Evolutionary conservation across 1,140 invertebrate genomes (phyloP).

Genomic region (Drosophila setifemur): DNA sequence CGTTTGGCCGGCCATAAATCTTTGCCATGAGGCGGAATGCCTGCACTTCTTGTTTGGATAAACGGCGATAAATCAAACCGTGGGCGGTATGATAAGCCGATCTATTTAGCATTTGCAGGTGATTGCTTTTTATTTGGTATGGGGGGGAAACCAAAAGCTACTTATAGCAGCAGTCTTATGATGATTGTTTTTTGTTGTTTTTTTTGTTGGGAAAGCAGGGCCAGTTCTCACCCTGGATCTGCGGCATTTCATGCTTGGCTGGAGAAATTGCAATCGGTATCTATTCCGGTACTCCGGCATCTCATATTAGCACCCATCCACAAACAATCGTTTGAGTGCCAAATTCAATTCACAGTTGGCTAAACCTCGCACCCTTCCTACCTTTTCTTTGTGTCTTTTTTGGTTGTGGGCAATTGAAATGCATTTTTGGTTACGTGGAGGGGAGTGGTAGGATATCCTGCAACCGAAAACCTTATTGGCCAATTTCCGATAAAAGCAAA

Average conservation of each 20-base stretch:
- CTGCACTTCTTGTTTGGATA: constrained; percentile 36
- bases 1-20: constrained; percentile 51
- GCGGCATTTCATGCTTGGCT: constrained; percentile 15
- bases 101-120: constrained; percentile 46
- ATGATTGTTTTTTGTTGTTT: not conserved
- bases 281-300: constrained; percentile 32
- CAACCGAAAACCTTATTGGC: constrained; percentile 51
- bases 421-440: constrained; percentile 36
- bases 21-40: constrained; percentile 10
- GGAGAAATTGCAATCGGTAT: constrained; percentile 41
- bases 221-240: constrained; percentile 26
- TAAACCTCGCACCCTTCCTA: constrained; percentile 47
- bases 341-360: constrained; percentile 58
- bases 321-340: constrained; percentile 31
- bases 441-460: constrained; percentile 58
- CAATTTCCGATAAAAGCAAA: constrained; percentile 57
- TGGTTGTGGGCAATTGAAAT: constrained; percentile 49
- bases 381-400: constrained; percentile 3
- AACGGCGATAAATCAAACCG: constrained; percentile 47
- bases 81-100: constrained; percentile 43
- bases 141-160: constrained; percentile 1
- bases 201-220: not conserved
- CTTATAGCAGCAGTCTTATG: constrained; percentile 7
- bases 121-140: constrained; percentile 12
- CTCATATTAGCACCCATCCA: constrained; percentile 32